Percentiles rank a stretch among this genome's conserved stretches.
These are phyloP conservation scores for Aphyosemion australe DNA, from an alignment of 2,113 vertebrate genomes.

Conservation along the genomic window DNA sequence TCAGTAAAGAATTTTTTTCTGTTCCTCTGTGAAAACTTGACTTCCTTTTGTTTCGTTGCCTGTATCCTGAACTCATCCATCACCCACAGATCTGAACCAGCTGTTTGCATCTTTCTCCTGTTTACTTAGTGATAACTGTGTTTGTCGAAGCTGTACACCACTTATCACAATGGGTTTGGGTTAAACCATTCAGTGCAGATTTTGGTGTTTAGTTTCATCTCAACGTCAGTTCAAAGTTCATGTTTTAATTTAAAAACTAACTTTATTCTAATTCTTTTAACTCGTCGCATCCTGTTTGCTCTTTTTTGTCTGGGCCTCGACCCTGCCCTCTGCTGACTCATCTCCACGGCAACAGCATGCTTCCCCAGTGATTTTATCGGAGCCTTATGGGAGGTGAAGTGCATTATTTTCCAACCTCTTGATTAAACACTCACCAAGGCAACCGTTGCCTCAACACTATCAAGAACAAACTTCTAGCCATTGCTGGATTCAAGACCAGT, in stretches of 20 bases:
- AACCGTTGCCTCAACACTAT: slow-evolving; percentile 47
- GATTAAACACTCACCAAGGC: slow-evolving; percentile 60
- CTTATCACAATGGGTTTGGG: slow-evolving; percentile 20
- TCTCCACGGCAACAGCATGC: slow-evolving; percentile 69
- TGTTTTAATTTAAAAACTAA: neutral
- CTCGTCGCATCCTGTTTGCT: neutral
- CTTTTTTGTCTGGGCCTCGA: slow-evolving; percentile 39
- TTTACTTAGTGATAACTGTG: slow-evolving; percentile 59
- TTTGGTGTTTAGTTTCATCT: neutral
- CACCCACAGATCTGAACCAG: slow-evolving; percentile 30
- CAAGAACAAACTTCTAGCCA: slow-evolving; percentile 23
- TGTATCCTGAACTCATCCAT: slow-evolving; percentile 5
- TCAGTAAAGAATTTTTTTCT: too few species aligned
- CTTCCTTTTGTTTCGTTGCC: neutral
- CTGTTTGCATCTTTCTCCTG: slow-evolving; percentile 42
- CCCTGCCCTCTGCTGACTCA: slow-evolving; percentile 64
- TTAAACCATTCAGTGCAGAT: neutral
- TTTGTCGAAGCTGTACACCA: slow-evolving; percentile 33
- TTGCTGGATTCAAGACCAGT: slow-evolving; percentile 14
- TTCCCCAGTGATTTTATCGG: slow-evolving; percentile 71
- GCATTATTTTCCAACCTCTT: slow-evolving; percentile 66
- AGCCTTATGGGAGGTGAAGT: slow-evolving; percentile 65
- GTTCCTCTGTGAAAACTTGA: too few species aligned
- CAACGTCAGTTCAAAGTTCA: neutral
- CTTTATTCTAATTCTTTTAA: neutral